A percentile compares a stretch with the other conserved stretches of the same genome.
Evolutionary conservation across 1,140 invertebrate genomes (phyloP).

Genomic region (Saccostrea cuccullata): DNA sequence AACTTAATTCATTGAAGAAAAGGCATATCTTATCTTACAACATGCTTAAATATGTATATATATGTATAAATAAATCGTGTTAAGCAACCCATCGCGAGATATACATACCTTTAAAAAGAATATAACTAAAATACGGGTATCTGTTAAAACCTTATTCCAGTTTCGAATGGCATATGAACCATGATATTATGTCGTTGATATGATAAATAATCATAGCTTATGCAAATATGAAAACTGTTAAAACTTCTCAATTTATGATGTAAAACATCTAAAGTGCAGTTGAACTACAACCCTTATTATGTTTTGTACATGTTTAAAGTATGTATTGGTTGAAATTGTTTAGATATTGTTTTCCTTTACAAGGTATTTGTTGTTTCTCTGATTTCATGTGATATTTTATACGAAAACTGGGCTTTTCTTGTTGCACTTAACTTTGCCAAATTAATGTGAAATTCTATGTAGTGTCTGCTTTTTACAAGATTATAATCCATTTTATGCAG

Average conservation of each 20-base stretch:
- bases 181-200: background rate
- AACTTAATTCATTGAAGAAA: background rate
- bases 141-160: background rate
- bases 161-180: background rate
- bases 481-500: conserved; percentile 32
- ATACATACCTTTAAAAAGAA: background rate
- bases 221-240: conserved; percentile 23
- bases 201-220: conserved; percentile 26
- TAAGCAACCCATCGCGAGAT: background rate
- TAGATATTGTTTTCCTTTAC: conserved; percentile 12
- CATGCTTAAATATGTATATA: background rate
- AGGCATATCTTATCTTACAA: background rate
- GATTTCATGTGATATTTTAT: conserved; percentile 36
- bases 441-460: conserved; percentile 24
- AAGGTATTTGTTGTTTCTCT: background rate
- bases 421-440: conserved; percentile 30
- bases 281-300: background rate
- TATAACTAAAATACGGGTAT: background rate
- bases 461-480: conserved; percentile 20
- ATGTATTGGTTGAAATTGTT: conserved; percentile 8
- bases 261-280: conserved; percentile 16
- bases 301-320: background rate
- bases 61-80: background rate
- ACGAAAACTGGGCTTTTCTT: conserved; percentile 27
- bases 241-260: background rate